Conservation (phyloP, 2,797 vertebrate genomes). For the Craterocephalus amniculus region DNA sequence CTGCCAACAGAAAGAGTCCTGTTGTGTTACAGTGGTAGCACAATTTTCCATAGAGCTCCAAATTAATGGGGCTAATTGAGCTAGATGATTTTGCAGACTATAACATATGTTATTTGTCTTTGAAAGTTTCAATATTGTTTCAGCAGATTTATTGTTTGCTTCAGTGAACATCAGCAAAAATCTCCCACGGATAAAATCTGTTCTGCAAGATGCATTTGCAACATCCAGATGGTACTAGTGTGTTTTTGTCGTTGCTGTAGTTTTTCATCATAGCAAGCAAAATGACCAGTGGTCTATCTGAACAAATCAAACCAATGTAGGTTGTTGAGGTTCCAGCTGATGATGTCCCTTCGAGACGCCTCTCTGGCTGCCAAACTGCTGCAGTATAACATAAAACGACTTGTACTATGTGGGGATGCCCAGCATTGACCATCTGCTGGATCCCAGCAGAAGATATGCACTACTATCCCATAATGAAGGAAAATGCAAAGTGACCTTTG, state of each 20-base stretch:
- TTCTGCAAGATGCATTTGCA: constrained; percentile 14
- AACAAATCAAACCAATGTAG: constrained; percentile 84
- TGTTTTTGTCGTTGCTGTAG: background rate
- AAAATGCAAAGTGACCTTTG: constrained; percentile 25
- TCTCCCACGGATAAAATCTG: constrained; percentile 57
- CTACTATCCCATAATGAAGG: constrained; percentile 83
- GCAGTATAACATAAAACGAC: constrained; percentile 87
- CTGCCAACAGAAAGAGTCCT: constrained; percentile 5
- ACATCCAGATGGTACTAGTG: constrained; percentile 48
- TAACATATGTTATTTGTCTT: constrained; percentile 30
- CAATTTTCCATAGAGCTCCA: background rate
- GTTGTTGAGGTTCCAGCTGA: constrained; percentile 88
- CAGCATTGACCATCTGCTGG: constrained; percentile 86
- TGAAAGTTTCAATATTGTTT: constrained; percentile 5
- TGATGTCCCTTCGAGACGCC: constrained; percentile 86
- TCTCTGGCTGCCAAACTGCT: constrained; percentile 90
- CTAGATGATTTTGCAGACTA: background rate
- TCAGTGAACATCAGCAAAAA: constrained; percentile 63
- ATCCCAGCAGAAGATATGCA: constrained; percentile 84
- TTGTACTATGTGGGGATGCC: constrained; percentile 83
- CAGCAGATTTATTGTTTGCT: constrained; percentile 1
- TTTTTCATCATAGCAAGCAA: constrained; percentile 48
- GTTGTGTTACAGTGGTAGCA: background rate
- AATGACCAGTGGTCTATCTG: constrained; percentile 84
- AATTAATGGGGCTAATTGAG: background rate